phyloP scores from a whole-genome alignment of 1,140 invertebrate genomes.

The Galendromus occidentalis region DNA sequence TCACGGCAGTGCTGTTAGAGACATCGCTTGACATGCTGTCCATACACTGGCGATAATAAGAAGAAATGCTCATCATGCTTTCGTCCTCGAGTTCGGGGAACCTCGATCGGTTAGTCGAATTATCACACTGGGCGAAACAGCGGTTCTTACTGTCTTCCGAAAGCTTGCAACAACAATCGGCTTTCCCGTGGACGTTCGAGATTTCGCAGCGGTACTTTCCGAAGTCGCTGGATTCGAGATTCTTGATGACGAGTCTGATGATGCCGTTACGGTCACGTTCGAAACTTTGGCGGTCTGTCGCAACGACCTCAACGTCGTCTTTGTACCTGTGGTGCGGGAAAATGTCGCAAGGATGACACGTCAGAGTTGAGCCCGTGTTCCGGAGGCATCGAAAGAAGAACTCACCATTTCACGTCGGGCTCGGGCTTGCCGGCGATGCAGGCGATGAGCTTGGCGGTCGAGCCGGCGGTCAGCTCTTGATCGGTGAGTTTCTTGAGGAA shows the following conservation, averaged over 20 bases:
- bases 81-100: background rate
- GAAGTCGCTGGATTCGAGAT: slow-evolving; percentile 49
- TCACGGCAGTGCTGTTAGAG: background rate
- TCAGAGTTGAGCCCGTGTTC: background rate
- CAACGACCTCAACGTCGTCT: slow-evolving; percentile 52
- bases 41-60: background rate
- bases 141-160: slow-evolving; percentile 52
- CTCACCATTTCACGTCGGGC: slow-evolving; percentile 57
- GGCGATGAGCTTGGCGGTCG: slow-evolving; percentile 74
- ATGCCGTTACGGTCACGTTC: slow-evolving; percentile 59
- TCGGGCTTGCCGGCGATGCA: slow-evolving; percentile 63
- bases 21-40: background rate
- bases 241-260: slow-evolving; percentile 44
- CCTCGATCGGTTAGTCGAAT: background rate
- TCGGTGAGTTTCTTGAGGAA: slow-evolving; percentile 76
- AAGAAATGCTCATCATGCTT: background rate
- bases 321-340: slow-evolving; percentile 32
- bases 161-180: slow-evolving; percentile 53
- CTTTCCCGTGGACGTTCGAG: slow-evolving; percentile 60
- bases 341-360: background rate
- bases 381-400: background rate
- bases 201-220: slow-evolving; percentile 61
- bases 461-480: slow-evolving; percentile 61
- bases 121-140: slow-evolving; percentile 11
- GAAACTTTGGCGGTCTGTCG: slow-evolving; percentile 54